A percentile compares a stretch with the other conserved stretches of the same genome.
phyloP scores from a whole-genome alignment of 2,888 invertebrate genomes.

The Xestia rhomboidea region DNA sequence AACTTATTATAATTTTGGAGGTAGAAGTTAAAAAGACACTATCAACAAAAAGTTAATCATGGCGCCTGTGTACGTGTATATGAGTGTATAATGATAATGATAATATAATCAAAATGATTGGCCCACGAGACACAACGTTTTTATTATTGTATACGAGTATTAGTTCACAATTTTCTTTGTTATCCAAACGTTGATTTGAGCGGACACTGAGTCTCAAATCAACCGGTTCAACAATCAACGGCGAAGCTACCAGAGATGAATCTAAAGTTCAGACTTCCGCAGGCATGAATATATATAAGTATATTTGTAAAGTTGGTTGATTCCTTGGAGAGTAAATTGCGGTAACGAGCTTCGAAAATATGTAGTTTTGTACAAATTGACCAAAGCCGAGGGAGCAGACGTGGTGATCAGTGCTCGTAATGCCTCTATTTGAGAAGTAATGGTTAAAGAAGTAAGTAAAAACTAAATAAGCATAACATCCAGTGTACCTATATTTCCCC shows the following conservation, averaged over 20 bases:
- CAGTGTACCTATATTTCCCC: too few species aligned
- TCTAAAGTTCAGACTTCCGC: not conserved
- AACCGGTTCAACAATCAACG: not conserved
- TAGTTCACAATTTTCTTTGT: not conserved
- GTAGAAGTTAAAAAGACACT: too few species aligned
- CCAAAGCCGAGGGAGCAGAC: not conserved
- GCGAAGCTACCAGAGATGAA: not conserved
- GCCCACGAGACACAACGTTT: too few species aligned
- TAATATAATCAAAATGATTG: too few species aligned
- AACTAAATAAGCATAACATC: too few species aligned
- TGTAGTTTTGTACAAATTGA: not conserved
- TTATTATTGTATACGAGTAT: too few species aligned
- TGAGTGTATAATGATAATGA: too few species aligned
- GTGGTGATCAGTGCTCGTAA: not conserved
- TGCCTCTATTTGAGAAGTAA: not conserved
- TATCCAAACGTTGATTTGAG: not conserved
- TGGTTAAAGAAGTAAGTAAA: not conserved
- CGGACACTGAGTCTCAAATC: not conserved
- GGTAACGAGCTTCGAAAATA: slow-evolving; percentile 2
- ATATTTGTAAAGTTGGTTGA: not conserved
- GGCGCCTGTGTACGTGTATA: too few species aligned
- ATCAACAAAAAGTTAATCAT: too few species aligned
- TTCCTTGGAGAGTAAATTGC: not conserved
- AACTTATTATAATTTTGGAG: too few species aligned
- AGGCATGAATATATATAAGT: not conserved